A percentile compares a stretch with the other conserved stretches of the same genome.
Evolutionary conservation across 2,113 vertebrate species (phyloP).

Genomic region (Thermophis baileyi): DNA sequence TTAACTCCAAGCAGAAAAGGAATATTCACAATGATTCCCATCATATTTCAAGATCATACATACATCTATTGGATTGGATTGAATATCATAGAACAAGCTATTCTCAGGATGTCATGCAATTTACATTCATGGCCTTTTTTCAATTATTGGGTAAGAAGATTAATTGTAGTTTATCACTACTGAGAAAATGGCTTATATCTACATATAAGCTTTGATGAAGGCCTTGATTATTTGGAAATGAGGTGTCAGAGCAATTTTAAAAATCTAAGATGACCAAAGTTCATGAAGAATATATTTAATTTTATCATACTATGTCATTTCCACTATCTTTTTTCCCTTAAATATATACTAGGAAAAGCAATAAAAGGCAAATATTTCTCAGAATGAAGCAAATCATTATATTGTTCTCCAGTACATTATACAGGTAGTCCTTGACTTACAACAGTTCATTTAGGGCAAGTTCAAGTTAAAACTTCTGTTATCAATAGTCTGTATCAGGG

Average conservation of each 20-base stretch:
- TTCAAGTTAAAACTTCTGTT: background rate
- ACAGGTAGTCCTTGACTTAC: background rate
- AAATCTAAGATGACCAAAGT: background rate
- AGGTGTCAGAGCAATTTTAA: background rate
- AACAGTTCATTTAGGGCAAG: background rate
- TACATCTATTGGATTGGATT: background rate
- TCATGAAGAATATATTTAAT: background rate
- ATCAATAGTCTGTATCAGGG: too few species aligned
- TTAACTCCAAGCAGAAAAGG: background rate
- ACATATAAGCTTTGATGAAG: background rate
- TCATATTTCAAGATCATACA: background rate
- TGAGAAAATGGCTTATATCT: background rate
- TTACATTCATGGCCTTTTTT: slow-evolving; percentile 17
- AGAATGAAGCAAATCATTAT: background rate
- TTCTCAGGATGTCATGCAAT: background rate
- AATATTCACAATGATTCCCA: background rate
- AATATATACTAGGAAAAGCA: background rate
- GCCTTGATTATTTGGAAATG: background rate
- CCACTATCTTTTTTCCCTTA: background rate
- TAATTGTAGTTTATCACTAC: background rate
- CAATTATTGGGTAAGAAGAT: slow-evolving; percentile 11
- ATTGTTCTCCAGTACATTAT: background rate
- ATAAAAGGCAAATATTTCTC: background rate
- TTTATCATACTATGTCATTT: rapidly evolving
- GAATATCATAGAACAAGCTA: background rate